These are phyloP conservation scores for Drosophila nasuta DNA, from an alignment of 1,140 invertebrate genomes.

Conservation along the genomic window DNA sequence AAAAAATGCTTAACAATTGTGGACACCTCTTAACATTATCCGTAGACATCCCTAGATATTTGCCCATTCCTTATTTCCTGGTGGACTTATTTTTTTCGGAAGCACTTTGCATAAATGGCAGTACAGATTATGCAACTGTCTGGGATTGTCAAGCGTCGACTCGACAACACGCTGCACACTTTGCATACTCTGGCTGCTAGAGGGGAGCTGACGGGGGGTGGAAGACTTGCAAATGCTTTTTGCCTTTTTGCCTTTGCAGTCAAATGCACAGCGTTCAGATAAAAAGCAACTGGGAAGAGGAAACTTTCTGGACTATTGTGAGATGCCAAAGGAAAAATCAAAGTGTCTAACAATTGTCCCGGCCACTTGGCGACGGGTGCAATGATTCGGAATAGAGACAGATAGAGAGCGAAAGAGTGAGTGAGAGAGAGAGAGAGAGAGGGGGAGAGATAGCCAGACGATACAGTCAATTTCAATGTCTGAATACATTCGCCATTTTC, in stretches of 20 bases:
- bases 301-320: constrained; percentile 64
- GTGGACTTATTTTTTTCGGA: constrained; percentile 37
- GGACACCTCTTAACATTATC: constrained; percentile 63
- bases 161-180: constrained; percentile 65
- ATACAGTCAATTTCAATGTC: constrained; percentile 57
- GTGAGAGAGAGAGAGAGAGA: constrained; percentile 7
- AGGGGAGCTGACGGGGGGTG: background rate
- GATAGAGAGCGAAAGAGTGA: background rate
- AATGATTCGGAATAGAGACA: constrained; percentile 38
- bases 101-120: constrained; percentile 77
- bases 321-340: constrained; percentile 65
- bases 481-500: constrained; percentile 7
- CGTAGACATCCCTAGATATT: constrained; percentile 20
- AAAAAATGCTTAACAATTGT: constrained; percentile 50
- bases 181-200: constrained; percentile 67
- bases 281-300: constrained; percentile 39
- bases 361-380: constrained; percentile 60
- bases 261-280: constrained; percentile 45
- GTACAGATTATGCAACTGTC: constrained; percentile 82
- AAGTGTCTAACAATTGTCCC: constrained; percentile 74
- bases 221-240: constrained; percentile 73
- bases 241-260: constrained; percentile 61
- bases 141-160: constrained; percentile 62
- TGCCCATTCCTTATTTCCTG: background rate
- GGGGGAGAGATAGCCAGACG: constrained; percentile 29